Conservation (phyloP, 1,140 invertebrate genomes). For the Thaumatotibia leucotreta region DNA sequence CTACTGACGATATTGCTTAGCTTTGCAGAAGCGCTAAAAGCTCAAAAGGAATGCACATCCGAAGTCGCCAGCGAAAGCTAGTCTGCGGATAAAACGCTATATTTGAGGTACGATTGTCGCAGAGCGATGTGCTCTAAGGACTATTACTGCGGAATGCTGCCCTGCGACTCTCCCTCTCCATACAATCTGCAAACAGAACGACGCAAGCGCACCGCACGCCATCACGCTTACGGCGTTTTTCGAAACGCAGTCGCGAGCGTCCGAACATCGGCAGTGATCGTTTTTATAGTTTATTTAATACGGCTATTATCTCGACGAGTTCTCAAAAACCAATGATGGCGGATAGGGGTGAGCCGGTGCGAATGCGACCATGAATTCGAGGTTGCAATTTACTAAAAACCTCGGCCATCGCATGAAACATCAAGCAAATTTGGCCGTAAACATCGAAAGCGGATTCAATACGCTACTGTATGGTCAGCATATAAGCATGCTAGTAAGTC, state of each 20-base stretch:
- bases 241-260: not conserved
- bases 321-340: slow-evolving; percentile 15
- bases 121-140: slow-evolving; percentile 48
- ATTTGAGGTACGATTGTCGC: slow-evolving; percentile 35
- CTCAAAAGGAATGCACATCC: not conserved
- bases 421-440: too few relatives aligned
- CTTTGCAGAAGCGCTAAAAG: too few relatives aligned
- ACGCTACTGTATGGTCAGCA: too few relatives aligned
- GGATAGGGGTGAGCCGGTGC: not conserved
- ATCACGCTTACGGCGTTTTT: slow-evolving; percentile 11
- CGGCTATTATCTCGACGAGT: slow-evolving; percentile 31
- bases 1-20: too few relatives aligned
- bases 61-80: not conserved
- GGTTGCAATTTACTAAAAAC: not conserved
- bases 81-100: not conserved
- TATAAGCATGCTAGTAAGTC: too few relatives aligned
- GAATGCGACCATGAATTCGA: not conserved
- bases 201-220: not conserved
- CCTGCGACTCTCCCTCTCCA: slow-evolving; percentile 55
- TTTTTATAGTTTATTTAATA: slow-evolving; percentile 52
- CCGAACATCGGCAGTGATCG: slow-evolving; percentile 26
- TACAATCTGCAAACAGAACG: not conserved
- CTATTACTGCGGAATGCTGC: slow-evolving; percentile 67
- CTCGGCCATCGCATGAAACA: too few relatives aligned
- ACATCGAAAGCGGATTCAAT: too few relatives aligned